Base-by-base conservation (phyloP, 1,140 invertebrate species). In the Cryptotermes secundus region DNA sequence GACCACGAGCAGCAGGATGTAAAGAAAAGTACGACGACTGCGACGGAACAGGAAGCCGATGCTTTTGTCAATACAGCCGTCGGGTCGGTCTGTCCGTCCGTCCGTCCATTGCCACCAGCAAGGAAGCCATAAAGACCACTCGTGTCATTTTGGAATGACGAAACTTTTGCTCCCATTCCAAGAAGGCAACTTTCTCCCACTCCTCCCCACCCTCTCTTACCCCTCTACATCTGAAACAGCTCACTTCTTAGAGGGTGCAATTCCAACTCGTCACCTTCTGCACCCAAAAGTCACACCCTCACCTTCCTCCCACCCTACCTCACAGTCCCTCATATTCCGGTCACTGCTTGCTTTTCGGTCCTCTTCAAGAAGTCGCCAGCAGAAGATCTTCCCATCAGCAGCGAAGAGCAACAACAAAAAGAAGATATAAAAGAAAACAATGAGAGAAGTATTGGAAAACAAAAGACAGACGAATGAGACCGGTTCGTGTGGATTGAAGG, bases 71-170 rank as follows among this genome's bases (percentile, higher is more conserved):
- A 85, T 85, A 85, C 84, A 85, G 82, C 14, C 16, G 31, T 80
- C 83, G 49, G 36, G 16, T 80, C 42, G 35, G 31, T 45, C 81
- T n/a, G 38, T 34, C 22, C n/a, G 26, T 42, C 80, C 10, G 16
- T 45, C 45, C 81, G 3, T 45, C 81, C 80, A 31, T 42, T 82
- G 14, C 22, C 24, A 38, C 35, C 81, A 26, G 81, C 81, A 10
- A 34, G 79, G 34, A 84, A 84, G 82, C 84, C 72, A 85, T 85
- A 85, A 85, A 85, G 84, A 83, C 81, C 84, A 85, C 84, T 82
- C 84, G 84, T 83, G 84, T 83, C 84, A 85, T 81, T 79, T 82
- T 80, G 84, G 84, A 85, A 85, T 85, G 84, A 85, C 84, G 53
- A 85, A 85, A 85, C 84, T 85, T 85, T 83, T 72, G 59, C 83